Evolutionary conservation across 2,888 invertebrate genomes (phyloP).

Genomic region (Steinernema scapterisci): DNA sequence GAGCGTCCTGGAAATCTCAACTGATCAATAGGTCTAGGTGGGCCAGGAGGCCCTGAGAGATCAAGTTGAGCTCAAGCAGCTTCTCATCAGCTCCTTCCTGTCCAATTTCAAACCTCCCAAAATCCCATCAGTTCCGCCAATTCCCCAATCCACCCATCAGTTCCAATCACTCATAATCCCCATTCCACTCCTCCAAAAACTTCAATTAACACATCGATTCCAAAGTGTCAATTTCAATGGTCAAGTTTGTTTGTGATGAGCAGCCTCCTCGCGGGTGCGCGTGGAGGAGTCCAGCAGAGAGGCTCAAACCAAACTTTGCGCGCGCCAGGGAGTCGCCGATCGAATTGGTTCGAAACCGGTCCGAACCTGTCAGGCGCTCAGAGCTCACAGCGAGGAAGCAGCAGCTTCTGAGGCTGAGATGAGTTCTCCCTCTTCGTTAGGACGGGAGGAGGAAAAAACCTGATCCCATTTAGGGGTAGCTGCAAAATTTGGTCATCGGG

Average conservation of each 20-base stretch:
- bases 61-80: too few species aligned
- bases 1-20: constrained; percentile 33
- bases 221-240: background rate
- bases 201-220: background rate
- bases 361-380: constrained; percentile 2
- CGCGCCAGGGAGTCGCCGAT: constrained; percentile 1
- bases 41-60: constrained; percentile 45
- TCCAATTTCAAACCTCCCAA: background rate
- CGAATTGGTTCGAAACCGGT: constrained; percentile 22
- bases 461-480: background rate
- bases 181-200: background rate
- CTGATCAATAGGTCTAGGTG: constrained; percentile 40
- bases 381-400: background rate
- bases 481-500: background rate
- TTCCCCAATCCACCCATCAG: background rate
- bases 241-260: background rate
- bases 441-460: constrained; percentile 17
- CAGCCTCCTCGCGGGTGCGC: too few species aligned
- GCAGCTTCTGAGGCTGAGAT: background rate
- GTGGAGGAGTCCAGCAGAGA: too few species aligned
- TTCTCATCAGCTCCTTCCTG: too few species aligned
- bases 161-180: background rate
- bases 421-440: background rate
- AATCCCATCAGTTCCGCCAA: background rate
- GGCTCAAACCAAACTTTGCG: background rate